Percentiles rank a stretch among this genome's conserved stretches.
Conservation (phyloP, 2,797 vertebrate genomes). For the Basileuterus tristriatus region DNA sequence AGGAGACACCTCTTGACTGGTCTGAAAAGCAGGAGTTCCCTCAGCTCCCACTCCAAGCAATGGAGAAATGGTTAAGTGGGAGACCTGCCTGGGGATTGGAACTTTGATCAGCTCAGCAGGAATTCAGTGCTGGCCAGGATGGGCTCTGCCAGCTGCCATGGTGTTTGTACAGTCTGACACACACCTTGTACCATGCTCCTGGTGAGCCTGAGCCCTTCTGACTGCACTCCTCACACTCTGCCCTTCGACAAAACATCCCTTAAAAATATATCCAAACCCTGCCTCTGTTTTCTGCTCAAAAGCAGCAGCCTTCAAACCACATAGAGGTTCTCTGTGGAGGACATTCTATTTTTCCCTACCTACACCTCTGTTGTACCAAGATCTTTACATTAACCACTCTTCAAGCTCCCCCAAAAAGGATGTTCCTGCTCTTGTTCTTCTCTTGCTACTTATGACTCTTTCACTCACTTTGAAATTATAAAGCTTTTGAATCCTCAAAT, state of each 20-base stretch:
- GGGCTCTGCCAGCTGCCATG: background rate
- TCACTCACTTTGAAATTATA: background rate
- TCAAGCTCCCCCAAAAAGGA: background rate
- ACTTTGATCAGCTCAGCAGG: background rate
- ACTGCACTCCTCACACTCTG: background rate
- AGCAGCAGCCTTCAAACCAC: background rate
- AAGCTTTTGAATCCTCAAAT: background rate
- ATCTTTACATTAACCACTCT: background rate
- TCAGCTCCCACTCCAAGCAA: background rate
- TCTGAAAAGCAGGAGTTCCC: background rate
- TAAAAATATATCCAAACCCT: background rate
- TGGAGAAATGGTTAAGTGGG: background rate
- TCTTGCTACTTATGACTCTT: background rate
- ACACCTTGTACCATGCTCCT: accelerated
- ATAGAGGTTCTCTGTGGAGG: background rate
- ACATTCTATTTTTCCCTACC: accelerated
- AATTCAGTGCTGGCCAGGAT: background rate
- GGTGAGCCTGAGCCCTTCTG: background rate
- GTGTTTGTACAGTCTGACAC: background rate
- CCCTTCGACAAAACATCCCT: background rate
- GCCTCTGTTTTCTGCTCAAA: background rate
- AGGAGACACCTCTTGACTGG: background rate
- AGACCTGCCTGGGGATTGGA: background rate
- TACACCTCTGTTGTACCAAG: background rate
- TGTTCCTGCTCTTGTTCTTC: background rate